Conservation (phyloP, 1,140 invertebrate genomes). For the Aporrectodea caliginosa region DNA sequence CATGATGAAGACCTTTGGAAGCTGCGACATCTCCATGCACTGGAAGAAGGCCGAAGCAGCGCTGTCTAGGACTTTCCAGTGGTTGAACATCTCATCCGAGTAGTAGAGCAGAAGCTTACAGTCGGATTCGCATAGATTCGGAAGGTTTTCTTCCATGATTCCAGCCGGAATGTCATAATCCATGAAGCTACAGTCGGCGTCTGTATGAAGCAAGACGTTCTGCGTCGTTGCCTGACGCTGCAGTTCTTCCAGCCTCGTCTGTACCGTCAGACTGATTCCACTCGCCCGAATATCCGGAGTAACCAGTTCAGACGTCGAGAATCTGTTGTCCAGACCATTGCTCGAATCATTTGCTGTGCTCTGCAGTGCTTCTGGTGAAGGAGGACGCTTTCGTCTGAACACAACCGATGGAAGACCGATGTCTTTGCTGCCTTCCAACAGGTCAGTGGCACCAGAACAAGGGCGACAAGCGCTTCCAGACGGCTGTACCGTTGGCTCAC, state of each 20-base stretch:
- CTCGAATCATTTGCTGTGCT: no score
- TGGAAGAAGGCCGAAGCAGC: slow-evolving; percentile 86
- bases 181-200: background rate
- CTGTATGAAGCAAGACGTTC: background rate
- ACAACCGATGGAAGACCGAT: no score
- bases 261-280: background rate
- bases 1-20: slow-evolving; percentile 85
- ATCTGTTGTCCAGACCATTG: no score
- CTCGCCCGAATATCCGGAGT: background rate
- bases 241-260: background rate
- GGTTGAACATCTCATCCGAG: slow-evolving; percentile 74
- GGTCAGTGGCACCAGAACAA: no score
- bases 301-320: background rate
- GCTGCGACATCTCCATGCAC: slow-evolving; percentile 85
- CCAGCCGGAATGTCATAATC: background rate
- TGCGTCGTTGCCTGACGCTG: background rate
- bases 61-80: slow-evolving; percentile 76
- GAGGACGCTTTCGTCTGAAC: no score
- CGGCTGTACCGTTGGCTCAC: no score
- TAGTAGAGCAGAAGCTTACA: slow-evolving; percentile 77
- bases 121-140: slow-evolving; percentile 8
- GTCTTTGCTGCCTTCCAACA: no score
- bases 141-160: background rate
- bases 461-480: no score
- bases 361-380: no score